These are phyloP conservation scores for Mesopsocus fuscifrons DNA, from an alignment of 2,888 invertebrate genomes.

Conservation along the genomic window DNA sequence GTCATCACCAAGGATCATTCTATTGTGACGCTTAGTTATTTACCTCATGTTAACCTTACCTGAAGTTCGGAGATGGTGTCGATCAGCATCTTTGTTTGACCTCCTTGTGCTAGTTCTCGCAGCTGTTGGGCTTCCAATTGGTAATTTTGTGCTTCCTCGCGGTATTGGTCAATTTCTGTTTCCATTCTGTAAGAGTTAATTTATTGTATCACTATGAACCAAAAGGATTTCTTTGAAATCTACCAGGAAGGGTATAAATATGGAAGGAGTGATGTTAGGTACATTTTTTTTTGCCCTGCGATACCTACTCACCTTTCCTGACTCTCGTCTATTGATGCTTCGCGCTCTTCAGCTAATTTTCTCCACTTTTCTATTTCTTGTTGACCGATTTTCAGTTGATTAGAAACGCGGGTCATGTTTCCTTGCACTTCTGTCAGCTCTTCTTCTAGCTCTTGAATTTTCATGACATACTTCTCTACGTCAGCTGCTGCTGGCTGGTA, in stretches of 20 bases:
- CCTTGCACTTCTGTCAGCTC: slow-evolving; percentile 31
- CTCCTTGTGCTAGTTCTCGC: slow-evolving; percentile 25
- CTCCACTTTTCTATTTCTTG: slow-evolving; percentile 44
- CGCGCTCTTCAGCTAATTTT: slow-evolving; percentile 41
- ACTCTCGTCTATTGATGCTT: slow-evolving; percentile 42
- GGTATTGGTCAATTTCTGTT: slow-evolving; percentile 40
- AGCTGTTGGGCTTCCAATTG: slow-evolving; percentile 15
- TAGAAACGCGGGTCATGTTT: slow-evolving; percentile 28
- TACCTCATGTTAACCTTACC: too few species aligned
- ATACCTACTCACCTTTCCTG: slow-evolving; percentile 27
- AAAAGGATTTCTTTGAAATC: too few species aligned
- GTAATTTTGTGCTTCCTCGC: slow-evolving; percentile 29
- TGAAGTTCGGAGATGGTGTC: slow-evolving; percentile 29
- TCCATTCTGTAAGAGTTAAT: slow-evolving; percentile 27
- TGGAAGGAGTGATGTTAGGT: too few species aligned
- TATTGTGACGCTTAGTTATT: too few species aligned
- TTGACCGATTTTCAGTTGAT: slow-evolving; percentile 30
- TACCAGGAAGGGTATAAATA: too few species aligned
- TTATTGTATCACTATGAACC: slow-evolving; percentile 10
- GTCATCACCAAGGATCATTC: too few species aligned
- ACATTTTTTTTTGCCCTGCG: too few species aligned
- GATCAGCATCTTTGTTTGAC: slow-evolving; percentile 27
- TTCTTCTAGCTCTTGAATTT: slow-evolving; percentile 34
- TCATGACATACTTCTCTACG: slow-evolving; percentile 28
- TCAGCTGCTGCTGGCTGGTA: slow-evolving; percentile 13